These are phyloP conservation scores for Amphiduros pacificus DNA, from an alignment of 2,888 invertebrate species.

Conservation along the genomic window DNA sequence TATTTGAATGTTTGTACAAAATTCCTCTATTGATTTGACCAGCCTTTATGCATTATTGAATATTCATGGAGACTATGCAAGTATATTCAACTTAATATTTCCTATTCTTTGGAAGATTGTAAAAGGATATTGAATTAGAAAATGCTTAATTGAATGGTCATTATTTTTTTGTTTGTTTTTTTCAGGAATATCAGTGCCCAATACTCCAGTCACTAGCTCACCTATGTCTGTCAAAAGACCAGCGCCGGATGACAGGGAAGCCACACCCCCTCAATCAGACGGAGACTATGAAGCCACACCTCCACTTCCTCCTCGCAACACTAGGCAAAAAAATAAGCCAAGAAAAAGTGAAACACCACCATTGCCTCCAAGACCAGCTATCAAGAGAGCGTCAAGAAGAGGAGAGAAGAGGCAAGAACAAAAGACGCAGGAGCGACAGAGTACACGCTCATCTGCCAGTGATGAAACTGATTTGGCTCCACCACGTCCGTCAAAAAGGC, in stretches of 20 bases:
- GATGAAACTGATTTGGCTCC: conserved; percentile 2
- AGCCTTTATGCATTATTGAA: no score
- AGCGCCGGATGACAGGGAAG: not conserved
- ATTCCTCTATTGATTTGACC: no score
- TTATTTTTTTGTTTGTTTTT: no score
- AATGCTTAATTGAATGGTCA: no score
- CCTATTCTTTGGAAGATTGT: no score
- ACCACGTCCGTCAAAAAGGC: conserved; percentile 11
- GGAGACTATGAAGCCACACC: not conserved
- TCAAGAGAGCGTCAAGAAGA: no score
- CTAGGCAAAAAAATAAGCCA: not conserved
- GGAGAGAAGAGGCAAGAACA: not conserved
- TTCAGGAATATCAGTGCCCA: no score
- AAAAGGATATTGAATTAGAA: no score
- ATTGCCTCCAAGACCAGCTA: not conserved
- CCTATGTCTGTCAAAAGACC: not conserved
- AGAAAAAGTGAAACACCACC: not conserved
- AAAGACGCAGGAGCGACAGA: not conserved
- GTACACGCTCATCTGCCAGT: not conserved
- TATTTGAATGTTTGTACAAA: no score
- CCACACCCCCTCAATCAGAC: not conserved
- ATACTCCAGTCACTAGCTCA: no score
- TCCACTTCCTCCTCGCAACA: conserved; percentile 4
- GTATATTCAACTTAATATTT: no score
- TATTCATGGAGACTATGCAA: no score